Evolutionary conservation across 2,797 vertebrate species (phyloP), one percentile per base, ranked within the genome.

Genomic region (Hypotaenidia okinawae): DNA sequence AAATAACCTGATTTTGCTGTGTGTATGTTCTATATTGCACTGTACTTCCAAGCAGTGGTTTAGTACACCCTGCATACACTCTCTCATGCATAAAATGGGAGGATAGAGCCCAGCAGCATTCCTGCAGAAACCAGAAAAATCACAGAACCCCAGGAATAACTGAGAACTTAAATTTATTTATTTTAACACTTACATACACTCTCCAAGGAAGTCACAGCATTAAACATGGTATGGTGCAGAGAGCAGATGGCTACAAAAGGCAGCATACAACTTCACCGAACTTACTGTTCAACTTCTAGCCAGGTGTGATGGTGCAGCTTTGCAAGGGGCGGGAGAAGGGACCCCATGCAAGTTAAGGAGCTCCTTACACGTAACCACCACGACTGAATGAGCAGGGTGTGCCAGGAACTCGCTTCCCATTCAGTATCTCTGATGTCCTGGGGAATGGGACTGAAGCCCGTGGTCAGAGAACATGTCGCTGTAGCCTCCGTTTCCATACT

Each of bases 401-500:
- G 10, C n/a, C 61, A 61, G n/a, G 3, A n/a, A 28, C 5, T 8
- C 5, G 5, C 28, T 11, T 49, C 27, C 35, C n/a, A 13, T 23
- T 89, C 52, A 45, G 1, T 8, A 47, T 17, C 15, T 10, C 66
- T 37, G 30, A 77, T 30, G 11, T 59, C 58, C 37, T 28, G 17
- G 25, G 25, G 6, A 76, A 67, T 0, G 2, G 16, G 12, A 39
- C 37, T 57, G 35, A 55, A 82, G 43, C 23, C 9, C 0, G 0
- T 3, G 33, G 17, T 30, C 43, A 76, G 57, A 43, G 10, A 32
- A 18, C 0, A 0, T 21, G 9, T 51, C 52, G 23, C 47, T 11
- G 21, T 0, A 58, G 51, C 13, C 61, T 73, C 6, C 5, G 10
- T 18, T 39, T 72, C 23, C 37, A 63, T 2, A 11, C 32, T 22